Conservation (phyloP, 2,113 vertebrate genomes). For the Tretioscincus oriximinensis region DNA sequence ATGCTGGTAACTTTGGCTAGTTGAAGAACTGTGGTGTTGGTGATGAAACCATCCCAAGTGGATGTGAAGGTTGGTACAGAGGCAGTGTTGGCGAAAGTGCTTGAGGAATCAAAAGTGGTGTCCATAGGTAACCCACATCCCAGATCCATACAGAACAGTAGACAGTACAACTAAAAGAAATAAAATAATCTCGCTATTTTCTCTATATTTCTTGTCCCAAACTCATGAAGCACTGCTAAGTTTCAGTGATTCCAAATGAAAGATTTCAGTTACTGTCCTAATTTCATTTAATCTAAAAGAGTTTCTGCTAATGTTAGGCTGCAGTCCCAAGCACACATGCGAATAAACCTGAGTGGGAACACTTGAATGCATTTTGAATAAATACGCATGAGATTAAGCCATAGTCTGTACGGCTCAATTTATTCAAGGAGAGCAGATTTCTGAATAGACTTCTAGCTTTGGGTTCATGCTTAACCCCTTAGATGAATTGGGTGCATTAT, state of each 20-base stretch:
- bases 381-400: too few relatives aligned
- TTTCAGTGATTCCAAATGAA: not conserved
- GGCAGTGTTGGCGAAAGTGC: too few relatives aligned
- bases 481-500: not conserved
- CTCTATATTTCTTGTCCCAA: not conserved
- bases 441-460: too few relatives aligned
- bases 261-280: not conserved
- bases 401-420: too few relatives aligned
- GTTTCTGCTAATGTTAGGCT: not conserved
- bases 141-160: too few relatives aligned
- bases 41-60: too few relatives aligned
- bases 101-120: too few relatives aligned
- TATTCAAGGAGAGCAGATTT: too few relatives aligned
- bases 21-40: too few relatives aligned
- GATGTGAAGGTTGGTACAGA: too few relatives aligned
- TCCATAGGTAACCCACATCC: too few relatives aligned
- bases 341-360: not conserved
- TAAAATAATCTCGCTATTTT: not conserved
- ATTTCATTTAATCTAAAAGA: not conserved
- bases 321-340: not conserved
- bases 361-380: not conserved
- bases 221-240: not conserved
- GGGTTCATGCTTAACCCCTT: not conserved
- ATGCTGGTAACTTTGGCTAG: too few relatives aligned
- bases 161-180: not conserved